A percentile compares a stretch with the other conserved stretches of the same genome.
phyloP scores from a whole-genome alignment of 1,140 invertebrate species.

The Platorchestia sp. region DNA sequence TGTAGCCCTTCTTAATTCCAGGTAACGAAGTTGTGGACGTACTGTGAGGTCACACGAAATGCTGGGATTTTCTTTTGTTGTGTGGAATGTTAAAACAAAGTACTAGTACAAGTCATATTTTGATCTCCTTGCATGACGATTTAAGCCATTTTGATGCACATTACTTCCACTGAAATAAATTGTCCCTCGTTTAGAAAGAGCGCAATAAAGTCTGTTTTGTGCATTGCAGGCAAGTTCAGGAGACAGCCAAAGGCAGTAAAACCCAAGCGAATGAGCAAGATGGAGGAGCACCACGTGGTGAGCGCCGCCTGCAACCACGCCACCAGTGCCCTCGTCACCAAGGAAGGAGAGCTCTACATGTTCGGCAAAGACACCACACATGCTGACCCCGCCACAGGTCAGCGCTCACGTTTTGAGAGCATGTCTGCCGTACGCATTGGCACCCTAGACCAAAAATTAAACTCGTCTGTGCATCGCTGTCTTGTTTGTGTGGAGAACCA shows the following conservation, averaged over 20 bases:
- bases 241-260: constrained; percentile 91
- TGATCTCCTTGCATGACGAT: too few species aligned
- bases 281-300: constrained; percentile 87
- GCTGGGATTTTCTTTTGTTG: too few species aligned
- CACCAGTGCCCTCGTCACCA: constrained; percentile 91
- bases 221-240: constrained; percentile 79
- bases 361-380: constrained; percentile 95
- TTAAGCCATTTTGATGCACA: too few species aligned
- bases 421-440: background rate
- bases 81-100: too few species aligned
- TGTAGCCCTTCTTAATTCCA: too few species aligned
- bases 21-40: too few species aligned
- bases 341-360: constrained; percentile 90
- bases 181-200: too few species aligned
- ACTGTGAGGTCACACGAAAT: too few species aligned
- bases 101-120: too few species aligned
- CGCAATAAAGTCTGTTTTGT: background rate
- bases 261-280: constrained; percentile 92
- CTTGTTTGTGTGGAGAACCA: background rate
- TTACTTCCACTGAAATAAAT: too few species aligned
- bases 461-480: background rate
- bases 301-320: constrained; percentile 94
- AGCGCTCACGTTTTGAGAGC: constrained; percentile 69
- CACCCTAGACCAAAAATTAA: too few species aligned
- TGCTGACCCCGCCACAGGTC: constrained; percentile 82